A percentile compares a stretch with the other conserved stretches of the same genome.
phyloP scores from a whole-genome alignment of 2,113 vertebrate species.

The Catagonus wagneri region DNA sequence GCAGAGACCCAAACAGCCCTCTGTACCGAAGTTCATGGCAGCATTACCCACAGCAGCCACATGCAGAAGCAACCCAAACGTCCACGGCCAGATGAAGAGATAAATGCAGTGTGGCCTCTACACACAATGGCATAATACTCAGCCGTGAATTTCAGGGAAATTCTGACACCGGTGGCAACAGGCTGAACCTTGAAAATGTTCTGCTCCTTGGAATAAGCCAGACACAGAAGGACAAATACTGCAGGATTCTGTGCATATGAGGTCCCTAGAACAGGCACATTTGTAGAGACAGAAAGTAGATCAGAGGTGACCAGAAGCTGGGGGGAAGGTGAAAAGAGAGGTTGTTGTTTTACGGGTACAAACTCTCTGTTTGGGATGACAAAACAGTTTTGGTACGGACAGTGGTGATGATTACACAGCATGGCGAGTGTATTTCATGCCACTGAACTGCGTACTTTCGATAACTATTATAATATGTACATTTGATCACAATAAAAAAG shows the following conservation, averaged over 20 bases:
- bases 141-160: no score
- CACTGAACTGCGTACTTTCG: rapidly evolving
- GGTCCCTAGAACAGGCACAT: background rate
- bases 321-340: no score
- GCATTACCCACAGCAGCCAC: rapidly evolving
- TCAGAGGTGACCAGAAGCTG: no score
- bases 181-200: background rate
- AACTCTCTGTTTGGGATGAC: no score
- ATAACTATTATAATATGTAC: background rate
- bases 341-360: no score
- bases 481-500: background rate
- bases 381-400: no score
- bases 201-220: background rate
- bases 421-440: background rate
- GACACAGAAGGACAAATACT: background rate
- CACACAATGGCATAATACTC: background rate
- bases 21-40: background rate
- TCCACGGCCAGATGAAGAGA: rapidly evolving
- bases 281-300: no score
- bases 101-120: rapidly evolving
- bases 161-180: background rate
- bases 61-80: rapidly evolving
- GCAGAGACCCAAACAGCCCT: background rate
- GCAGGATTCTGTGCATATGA: background rate
- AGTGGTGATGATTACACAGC: rapidly evolving